Percentiles rank a stretch among this genome's conserved stretches.
These are phyloP conservation scores for Plemyria rubiginata DNA, from an alignment of 2,888 invertebrate genomes.

Conservation along the genomic window DNA sequence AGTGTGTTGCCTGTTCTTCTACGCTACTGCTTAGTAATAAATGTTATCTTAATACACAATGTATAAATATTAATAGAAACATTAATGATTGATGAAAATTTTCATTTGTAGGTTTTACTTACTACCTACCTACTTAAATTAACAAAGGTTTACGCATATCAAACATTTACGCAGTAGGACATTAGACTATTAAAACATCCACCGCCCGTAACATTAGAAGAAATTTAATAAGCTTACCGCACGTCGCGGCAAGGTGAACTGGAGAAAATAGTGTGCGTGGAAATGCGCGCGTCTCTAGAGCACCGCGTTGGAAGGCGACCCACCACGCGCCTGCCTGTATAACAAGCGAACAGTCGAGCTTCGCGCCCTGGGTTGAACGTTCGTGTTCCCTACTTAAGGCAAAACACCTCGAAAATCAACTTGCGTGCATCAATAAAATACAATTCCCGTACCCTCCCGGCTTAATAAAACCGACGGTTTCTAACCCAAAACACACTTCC, in stretches of 20 bases:
- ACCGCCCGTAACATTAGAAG: neutral
- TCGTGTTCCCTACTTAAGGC: slow-evolving; percentile 20
- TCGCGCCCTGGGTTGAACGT: slow-evolving; percentile 33
- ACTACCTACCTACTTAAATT: too few species aligned
- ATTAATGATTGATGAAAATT: too few species aligned
- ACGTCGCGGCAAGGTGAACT: slow-evolving; percentile 9
- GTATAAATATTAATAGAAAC: too few species aligned
- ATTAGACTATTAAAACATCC: neutral
- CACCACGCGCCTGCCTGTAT: slow-evolving; percentile 21
- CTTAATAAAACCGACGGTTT: slow-evolving; percentile 30
- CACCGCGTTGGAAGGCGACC: slow-evolving; percentile 10
- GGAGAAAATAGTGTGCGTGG: slow-evolving; percentile 7
- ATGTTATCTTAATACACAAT: too few species aligned
- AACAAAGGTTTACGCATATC: too few species aligned
- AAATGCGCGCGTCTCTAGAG: slow-evolving; percentile 37
- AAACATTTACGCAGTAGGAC: neutral
- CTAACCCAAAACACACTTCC: slow-evolving; percentile 24
- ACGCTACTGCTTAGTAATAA: too few species aligned
- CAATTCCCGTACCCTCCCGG: slow-evolving; percentile 17
- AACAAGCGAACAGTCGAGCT: slow-evolving; percentile 39
- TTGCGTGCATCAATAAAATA: slow-evolving; percentile 38
- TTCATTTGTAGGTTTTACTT: too few species aligned
- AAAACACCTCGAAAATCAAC: slow-evolving; percentile 26
- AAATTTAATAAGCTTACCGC: slow-evolving; percentile 13
- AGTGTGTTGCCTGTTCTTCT: too few species aligned